Base-by-base conservation (phyloP, 2,797 vertebrate genomes). In the Sebastes steindachneri region DNA sequence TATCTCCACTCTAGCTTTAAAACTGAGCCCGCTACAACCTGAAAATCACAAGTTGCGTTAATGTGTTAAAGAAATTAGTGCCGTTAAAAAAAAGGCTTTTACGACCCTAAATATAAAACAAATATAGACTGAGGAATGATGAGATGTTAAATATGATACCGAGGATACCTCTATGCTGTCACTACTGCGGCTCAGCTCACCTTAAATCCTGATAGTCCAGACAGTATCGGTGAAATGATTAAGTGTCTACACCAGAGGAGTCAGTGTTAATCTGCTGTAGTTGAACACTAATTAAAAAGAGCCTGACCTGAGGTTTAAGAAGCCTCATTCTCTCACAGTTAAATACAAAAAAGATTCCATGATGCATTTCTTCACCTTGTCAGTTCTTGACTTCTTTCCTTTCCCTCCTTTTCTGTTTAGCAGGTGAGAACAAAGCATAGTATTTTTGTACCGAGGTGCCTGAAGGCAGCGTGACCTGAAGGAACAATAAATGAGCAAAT, bases 241-340 rank as follows among this genome's bases (percentile, higher is more conserved):
- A 17, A 45, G 14, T 31, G 19, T 57, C 8, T 9, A 3, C 26
- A 33, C 11, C 55, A 62, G n/a, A 35, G 9, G 17, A 62, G 8
- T 29, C 19, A 7, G 37, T 35, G 7, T 23, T 71, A 51, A 41
- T 72, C 59, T 33, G 29, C 28, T 68, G 57, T 59, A 26, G 37
- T 10, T 77, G 48, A 75, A 65, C 48, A 55, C n/a, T 68, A 68
- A 73, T 77, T 66, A 80, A 60, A 79, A 78, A 66, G 7, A 58
- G 15, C n/a, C 55, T 9, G 63, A 66, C n/a, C 53, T 14, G 26
- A 4, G 21, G 31, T 31, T 9, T 62, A 19, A 67, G 53, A 69
- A 31, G 4, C 14, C 15, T 11, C 0, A 23, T 31, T 64, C 23
- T 53, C 59, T 45, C 1, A 4, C 15, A 33, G 25, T 71, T 57